Percentiles rank a stretch among this genome's conserved stretches.
These are phyloP conservation scores for Cerastis rubricosa DNA, from an alignment of 2,888 invertebrate genomes.

Conservation along the genomic window DNA sequence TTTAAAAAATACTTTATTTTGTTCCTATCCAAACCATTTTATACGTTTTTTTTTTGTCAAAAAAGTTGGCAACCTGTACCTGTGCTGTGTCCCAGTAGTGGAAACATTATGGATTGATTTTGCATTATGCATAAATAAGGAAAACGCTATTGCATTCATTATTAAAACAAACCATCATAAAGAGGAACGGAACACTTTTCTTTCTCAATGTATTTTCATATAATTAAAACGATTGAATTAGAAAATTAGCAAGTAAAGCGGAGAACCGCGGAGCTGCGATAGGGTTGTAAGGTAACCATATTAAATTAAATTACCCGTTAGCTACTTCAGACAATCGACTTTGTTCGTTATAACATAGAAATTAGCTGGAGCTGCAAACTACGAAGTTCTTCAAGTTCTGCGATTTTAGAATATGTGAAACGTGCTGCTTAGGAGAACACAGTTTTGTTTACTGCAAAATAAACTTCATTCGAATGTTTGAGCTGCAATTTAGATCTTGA, in stretches of 20 bases:
- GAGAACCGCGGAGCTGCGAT: background rate
- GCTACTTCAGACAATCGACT: conserved; percentile 20
- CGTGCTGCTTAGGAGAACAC: background rate
- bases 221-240: background rate
- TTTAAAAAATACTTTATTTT: no score
- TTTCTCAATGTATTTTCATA: background rate
- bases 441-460: background rate
- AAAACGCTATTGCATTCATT: background rate
- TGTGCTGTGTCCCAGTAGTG: no score
- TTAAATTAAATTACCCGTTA: conserved; percentile 18
- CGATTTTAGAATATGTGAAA: background rate
- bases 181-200: background rate
- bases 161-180: background rate
- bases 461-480: background rate
- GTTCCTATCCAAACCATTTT: no score
- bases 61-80: no score
- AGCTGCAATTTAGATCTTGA: background rate
- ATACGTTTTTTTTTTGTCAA: no score
- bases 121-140: background rate
- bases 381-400: conserved; percentile 12
- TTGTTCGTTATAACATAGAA: conserved; percentile 13
- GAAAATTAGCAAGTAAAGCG: conserved; percentile 13
- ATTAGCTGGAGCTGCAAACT: conserved; percentile 16
- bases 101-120: no score
- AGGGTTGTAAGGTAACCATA: background rate